These are phyloP conservation scores for Unio delphinus DNA, from an alignment of 2,888 invertebrate species.

Conservation along the genomic window DNA sequence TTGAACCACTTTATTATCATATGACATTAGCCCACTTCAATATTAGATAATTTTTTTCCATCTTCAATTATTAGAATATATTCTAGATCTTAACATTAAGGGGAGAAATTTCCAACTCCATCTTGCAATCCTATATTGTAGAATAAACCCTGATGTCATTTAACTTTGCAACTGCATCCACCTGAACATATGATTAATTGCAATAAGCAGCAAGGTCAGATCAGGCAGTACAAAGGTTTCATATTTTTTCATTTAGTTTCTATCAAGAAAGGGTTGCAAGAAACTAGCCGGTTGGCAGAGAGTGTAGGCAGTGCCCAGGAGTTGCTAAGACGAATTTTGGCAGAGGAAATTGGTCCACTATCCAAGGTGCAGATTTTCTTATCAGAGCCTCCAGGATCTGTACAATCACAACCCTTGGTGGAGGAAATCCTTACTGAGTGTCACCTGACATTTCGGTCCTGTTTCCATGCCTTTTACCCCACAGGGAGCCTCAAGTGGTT, in stretches of 20 bases:
- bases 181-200: no score
- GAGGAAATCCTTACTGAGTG: slow-evolving; percentile 87
- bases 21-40: no score
- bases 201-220: background rate
- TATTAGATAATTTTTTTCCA: no score
- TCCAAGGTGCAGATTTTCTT: slow-evolving; percentile 33
- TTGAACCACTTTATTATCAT: no score
- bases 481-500: slow-evolving; percentile 94
- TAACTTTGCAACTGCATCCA: no score
- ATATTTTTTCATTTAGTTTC: slow-evolving; percentile 2
- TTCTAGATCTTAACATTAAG: no score
- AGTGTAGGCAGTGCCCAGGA: slow-evolving; percentile 88
- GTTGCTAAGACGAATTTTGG: slow-evolving; percentile 85
- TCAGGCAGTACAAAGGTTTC: background rate
- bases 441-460: slow-evolving; percentile 89
- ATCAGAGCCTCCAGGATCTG: slow-evolving; percentile 43
- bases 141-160: no score
- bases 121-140: no score
- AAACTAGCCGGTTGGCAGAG: slow-evolving; percentile 86
- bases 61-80: no score
- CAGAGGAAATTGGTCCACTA: slow-evolving; percentile 75
- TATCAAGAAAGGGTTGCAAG: slow-evolving; percentile 69
- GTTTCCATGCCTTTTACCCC: slow-evolving; percentile 97
- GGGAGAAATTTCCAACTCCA: no score
- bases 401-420: slow-evolving; percentile 51